Conservation (phyloP, 1,140 invertebrate species). For the Zaprionus ghesquierei region DNA sequence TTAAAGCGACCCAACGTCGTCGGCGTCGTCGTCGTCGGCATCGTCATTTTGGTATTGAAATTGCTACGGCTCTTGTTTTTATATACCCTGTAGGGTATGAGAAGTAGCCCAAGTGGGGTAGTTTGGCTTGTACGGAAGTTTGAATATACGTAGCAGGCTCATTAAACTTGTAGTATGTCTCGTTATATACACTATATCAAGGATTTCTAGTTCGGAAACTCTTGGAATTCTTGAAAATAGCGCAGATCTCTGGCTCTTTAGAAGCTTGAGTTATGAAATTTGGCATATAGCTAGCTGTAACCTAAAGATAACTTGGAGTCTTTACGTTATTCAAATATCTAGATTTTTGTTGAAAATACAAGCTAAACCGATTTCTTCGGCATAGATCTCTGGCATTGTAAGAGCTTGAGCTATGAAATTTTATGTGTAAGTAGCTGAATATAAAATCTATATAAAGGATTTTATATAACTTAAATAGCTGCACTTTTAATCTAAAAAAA, state of each 20-base stretch:
- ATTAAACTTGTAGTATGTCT: neutral
- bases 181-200: no score
- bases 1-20: constrained; percentile 30
- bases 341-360: no score
- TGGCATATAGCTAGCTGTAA: neutral
- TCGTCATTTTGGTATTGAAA: constrained; percentile 23
- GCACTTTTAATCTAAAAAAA: no score
- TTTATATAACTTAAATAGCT: neutral
- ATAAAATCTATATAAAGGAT: neutral
- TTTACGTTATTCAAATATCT: no score
- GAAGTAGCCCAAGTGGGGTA: neutral
- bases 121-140: neutral
- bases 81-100: neutral
- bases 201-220: no score
- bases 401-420: neutral
- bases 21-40: constrained; percentile 18
- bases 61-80: constrained; percentile 18
- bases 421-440: neutral
- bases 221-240: neutral
- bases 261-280: neutral
- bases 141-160: neutral
- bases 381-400: neutral
- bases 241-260: neutral
- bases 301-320: no score
- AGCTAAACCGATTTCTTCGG: no score